phyloP scores from a whole-genome alignment of 2,797 vertebrate genomes.

The Onychomys torridus region DNA sequence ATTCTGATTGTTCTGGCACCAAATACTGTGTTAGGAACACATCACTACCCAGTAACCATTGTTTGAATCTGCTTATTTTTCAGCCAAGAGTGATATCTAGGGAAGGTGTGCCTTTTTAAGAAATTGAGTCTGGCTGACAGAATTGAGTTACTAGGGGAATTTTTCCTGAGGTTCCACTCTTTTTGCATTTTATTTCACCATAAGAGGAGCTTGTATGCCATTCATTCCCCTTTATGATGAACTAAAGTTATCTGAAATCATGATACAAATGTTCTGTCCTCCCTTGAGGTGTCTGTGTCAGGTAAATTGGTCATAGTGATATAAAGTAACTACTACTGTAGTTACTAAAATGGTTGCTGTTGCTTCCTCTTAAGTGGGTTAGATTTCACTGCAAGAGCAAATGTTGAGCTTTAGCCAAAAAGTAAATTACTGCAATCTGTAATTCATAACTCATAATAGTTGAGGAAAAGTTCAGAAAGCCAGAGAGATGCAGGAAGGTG shows the following conservation, averaged over 20 bases:
- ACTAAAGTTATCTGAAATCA: neutral
- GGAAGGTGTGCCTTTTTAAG: neutral
- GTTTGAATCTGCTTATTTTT: neutral
- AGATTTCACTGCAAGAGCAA: neutral
- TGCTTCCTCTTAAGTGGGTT: slow-evolving; percentile 24
- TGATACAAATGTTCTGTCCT: neutral
- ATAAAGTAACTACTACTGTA: neutral
- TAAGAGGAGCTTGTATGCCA: neutral
- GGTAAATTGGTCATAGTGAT: neutral
- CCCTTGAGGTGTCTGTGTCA: neutral
- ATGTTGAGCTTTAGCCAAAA: neutral
- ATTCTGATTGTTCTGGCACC: neutral
- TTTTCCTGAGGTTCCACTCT: neutral
- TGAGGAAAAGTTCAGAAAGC: neutral
- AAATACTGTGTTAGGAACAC: neutral
- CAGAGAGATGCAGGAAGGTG: neutral
- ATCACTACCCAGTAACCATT: neutral
- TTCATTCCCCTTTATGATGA: neutral
- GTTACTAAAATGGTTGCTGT: neutral
- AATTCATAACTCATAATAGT: neutral
- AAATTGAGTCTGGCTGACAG: neutral
- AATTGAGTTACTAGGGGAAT: neutral
- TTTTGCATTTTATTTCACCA: neutral
- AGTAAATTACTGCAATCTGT: neutral
- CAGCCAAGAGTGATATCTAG: neutral